Percentiles rank a stretch among this genome's conserved stretches.
These are phyloP conservation scores for Leucopsar rothschildi DNA, from an alignment of 2,113 vertebrate species.

Conservation along the genomic window DNA sequence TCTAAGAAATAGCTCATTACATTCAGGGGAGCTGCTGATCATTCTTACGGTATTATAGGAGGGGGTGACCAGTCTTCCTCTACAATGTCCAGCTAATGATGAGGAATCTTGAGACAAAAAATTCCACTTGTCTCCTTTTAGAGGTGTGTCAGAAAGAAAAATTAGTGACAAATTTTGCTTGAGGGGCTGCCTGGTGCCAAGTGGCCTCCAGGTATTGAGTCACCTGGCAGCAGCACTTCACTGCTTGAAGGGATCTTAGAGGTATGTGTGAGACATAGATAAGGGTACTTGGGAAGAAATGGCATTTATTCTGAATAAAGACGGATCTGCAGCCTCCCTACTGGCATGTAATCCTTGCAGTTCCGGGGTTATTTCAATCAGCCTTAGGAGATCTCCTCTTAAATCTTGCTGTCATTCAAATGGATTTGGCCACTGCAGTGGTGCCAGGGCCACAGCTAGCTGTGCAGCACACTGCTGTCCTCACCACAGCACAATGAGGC, in stretches of 20 bases:
- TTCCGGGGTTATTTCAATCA: slow-evolving; percentile 44
- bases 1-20: background rate
- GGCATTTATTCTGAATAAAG: slow-evolving; percentile 15
- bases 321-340: slow-evolving; percentile 3
- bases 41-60: background rate
- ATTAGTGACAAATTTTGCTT: background rate
- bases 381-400: background rate
- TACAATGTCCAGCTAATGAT: background rate
- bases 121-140: background rate
- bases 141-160: background rate
- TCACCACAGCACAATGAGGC: background rate
- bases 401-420: background rate
- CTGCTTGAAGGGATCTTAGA: slow-evolving; percentile 16
- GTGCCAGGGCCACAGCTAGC: background rate
- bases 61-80: background rate
- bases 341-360: slow-evolving; percentile 30
- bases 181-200: background rate
- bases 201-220: background rate
- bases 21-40: background rate
- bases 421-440: background rate
- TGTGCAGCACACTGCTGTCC: background rate
- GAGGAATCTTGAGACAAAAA: background rate
- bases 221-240: background rate
- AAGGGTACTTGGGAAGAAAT: slow-evolving; percentile 38
- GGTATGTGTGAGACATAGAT: slow-evolving; percentile 51